These are phyloP conservation scores for Ellobius talpinus DNA, from an alignment of 2,113 vertebrate genomes.

Conservation along the genomic window DNA sequence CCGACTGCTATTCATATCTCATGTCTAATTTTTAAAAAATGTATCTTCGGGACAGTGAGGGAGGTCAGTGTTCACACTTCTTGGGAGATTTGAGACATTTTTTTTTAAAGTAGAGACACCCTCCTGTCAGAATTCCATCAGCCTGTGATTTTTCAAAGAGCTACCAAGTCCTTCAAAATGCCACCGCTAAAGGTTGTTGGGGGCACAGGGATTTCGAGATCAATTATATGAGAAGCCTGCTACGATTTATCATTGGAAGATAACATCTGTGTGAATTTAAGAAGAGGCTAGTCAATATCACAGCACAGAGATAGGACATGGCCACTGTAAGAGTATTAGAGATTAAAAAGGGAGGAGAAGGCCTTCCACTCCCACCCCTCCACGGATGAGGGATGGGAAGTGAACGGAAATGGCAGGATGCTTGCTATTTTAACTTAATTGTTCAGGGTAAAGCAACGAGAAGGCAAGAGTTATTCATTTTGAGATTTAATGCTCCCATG, in stretches of 20 bases:
- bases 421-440: conserved; percentile 77
- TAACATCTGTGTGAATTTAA: conserved; percentile 89
- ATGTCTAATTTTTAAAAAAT: conserved; percentile 61
- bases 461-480: conserved; percentile 69
- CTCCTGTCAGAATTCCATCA: conserved; percentile 73
- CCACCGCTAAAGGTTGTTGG: conserved; percentile 87
- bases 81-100: conserved; percentile 58
- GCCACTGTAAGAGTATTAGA: conserved; percentile 58
- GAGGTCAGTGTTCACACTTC: conserved; percentile 66
- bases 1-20: conserved; percentile 48
- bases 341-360: conserved; percentile 78
- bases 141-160: conserved; percentile 83
- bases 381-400: not conserved
- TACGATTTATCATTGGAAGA: conserved; percentile 89
- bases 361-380: not conserved
- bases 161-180: conserved; percentile 88
- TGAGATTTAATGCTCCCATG: conserved; percentile 59
- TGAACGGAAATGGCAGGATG: conserved; percentile 48
- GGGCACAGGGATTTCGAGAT: conserved; percentile 87
- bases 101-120: conserved; percentile 33
- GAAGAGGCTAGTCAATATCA: conserved; percentile 81
- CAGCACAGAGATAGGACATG: conserved; percentile 76
- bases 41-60: conserved; percentile 57
- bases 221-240: conserved; percentile 89
- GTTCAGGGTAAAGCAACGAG: conserved; percentile 57